Evolutionary conservation across 2,113 vertebrate species (phyloP).

Genomic region (Carollia perspicillata): DNA sequence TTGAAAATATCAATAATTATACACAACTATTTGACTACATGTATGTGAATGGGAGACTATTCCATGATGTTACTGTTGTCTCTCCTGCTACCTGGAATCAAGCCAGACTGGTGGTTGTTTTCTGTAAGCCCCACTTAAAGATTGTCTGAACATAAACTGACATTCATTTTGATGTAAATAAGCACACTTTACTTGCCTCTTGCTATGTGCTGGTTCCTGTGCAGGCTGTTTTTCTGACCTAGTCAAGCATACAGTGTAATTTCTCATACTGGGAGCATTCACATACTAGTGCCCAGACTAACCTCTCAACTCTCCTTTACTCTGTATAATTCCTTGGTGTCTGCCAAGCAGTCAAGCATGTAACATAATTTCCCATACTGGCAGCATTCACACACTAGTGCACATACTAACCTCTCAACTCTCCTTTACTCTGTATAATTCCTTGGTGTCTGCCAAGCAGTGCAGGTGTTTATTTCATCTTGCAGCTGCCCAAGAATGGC

Average conservation of each 20-base stretch:
- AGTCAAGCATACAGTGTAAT: neutral
- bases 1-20: neutral
- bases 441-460: neutral
- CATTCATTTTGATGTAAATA: neutral
- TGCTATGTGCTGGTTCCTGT: neutral
- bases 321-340: neutral
- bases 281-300: neutral
- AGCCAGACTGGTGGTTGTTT: neutral
- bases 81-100: neutral
- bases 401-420: neutral
- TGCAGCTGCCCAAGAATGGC: neutral
- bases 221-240: neutral
- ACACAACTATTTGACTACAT: neutral
- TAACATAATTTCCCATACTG: too few relatives aligned
- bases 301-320: too few relatives aligned
- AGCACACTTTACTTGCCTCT: neutral
- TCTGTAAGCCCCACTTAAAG: neutral
- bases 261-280: neutral
- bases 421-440: neutral
- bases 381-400: too few relatives aligned
- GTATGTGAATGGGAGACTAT: neutral
- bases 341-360: neutral
- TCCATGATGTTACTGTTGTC: neutral
- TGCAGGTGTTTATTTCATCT: neutral
- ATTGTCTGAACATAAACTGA: neutral